Evolutionary conservation across 2,797 vertebrate species (phyloP).

Genomic region (Semotilus atromaculatus): DNA sequence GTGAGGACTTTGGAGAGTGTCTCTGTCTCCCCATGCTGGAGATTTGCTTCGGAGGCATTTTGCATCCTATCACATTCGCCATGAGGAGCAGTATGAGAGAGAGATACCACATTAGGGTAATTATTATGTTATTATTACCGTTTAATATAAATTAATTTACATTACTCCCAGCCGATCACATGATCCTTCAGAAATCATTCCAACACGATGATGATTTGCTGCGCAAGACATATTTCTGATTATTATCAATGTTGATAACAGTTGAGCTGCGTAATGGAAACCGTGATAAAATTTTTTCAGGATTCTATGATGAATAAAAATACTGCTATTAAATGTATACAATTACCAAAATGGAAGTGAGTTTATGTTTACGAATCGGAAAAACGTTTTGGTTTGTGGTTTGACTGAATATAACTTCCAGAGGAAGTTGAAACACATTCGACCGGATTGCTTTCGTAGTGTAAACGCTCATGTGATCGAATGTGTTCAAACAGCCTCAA

Average conservation of each 20-base stretch:
- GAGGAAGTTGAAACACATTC: no score
- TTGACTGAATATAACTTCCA: neutral
- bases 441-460: no score
- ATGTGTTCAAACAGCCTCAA: no score
- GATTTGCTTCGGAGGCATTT: neutral
- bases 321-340: no score
- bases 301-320: no score
- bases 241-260: neutral
- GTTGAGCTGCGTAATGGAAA: neutral
- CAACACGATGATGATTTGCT: neutral
- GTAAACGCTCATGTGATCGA: no score
- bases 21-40: constrained; percentile 70
- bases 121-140: neutral
- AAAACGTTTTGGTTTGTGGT: neutral
- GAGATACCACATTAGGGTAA: constrained; percentile 66
- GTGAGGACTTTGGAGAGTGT: constrained; percentile 67
- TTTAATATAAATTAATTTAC: neutral
- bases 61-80: constrained; percentile 53
- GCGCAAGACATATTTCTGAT: neutral
- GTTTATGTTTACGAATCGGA: neutral
- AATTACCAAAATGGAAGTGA: no score
- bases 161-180: neutral
- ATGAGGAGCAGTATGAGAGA: constrained; percentile 66
- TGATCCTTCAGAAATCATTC: neutral
- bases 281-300: no score